phyloP scores from a whole-genome alignment of 35 echinoderm and acorn worm species.

The Ophioderma brevispina region DNA sequence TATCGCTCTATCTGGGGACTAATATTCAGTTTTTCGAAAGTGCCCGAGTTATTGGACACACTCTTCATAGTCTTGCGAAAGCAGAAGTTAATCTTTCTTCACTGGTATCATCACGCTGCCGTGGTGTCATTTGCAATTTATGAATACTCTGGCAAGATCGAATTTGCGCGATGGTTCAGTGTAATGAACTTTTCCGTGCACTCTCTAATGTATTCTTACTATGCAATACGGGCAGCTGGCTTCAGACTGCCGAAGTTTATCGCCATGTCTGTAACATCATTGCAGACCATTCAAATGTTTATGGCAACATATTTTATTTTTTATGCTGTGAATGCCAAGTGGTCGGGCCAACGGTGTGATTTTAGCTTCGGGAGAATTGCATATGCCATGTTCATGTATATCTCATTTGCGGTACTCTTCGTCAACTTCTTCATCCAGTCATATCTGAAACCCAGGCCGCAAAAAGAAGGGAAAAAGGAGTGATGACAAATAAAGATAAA shows the following conservation, averaged over 20 bases:
- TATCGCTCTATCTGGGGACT: slow-evolving; percentile 51
- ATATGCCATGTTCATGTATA: slow-evolving; percentile 3
- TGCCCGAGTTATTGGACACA: slow-evolving; percentile 77
- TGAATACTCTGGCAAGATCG: neutral
- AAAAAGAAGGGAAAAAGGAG: too few relatives aligned
- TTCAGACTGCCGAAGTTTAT: slow-evolving; percentile 28
- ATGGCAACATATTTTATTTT: slow-evolving; percentile 35
- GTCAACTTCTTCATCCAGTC: slow-evolving; percentile 38
- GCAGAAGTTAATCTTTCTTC: slow-evolving; percentile 78
- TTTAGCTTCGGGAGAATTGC: too few relatives aligned
- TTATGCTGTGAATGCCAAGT: slow-evolving; percentile 31
- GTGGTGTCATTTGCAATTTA: slow-evolving; percentile 49
- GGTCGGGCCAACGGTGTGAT: neutral
- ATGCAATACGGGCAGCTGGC: slow-evolving; percentile 52
- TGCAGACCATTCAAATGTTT: slow-evolving; percentile 66
- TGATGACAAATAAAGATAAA: too few relatives aligned
- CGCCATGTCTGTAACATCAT: slow-evolving; percentile 49
- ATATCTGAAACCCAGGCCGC: neutral
- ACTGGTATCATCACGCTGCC: slow-evolving; percentile 78
- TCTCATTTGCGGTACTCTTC: slow-evolving; percentile 13
- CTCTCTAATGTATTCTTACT: slow-evolving; percentile 76
- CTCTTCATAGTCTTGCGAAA: slow-evolving; percentile 84
- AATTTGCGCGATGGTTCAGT: slow-evolving; percentile 35
- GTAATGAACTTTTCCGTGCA: slow-evolving; percentile 64
- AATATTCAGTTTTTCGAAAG: slow-evolving; percentile 61